Base-by-base conservation (phyloP, 2,797 vertebrate genomes). In the Heliangelus exortis region DNA sequence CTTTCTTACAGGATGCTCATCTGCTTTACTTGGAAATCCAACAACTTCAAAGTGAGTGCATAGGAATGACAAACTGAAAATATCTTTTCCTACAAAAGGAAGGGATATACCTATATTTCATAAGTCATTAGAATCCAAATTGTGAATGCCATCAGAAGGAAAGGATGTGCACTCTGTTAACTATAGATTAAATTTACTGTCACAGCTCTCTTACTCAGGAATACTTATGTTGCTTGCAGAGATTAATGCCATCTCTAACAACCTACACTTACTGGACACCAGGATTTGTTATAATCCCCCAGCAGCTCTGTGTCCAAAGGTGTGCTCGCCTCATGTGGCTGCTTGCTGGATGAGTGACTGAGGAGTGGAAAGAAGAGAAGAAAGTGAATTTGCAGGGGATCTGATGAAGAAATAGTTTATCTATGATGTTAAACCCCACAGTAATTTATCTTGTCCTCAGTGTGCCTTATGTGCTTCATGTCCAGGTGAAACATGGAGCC, bases 111-210 rank as follows among this genome's bases (percentile, higher is more conserved):
- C 45, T 84, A 1, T 55, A 17, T 68, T 86, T 69, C n/a, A 33
- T 48, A 78, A 92, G 5, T 15, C 25, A 13, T 76, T 88, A 55
- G 13, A 87, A 72, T 68, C 47, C 62, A 58, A 41, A 80, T 34
- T 61, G n/a, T 58, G 55, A 68, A 73, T 73, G 53, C 28, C 63
- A 86, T 36, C 55, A 82, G 51, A 81, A 91, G 71, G 28, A 88
- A 86, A 87, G 34, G 43, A 57, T 29, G 9, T 55, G 33, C 26
- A 59, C 10, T 67, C 83, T 69, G 59, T 43, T 91, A 68, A 78
- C 26, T 84, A 69, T 28, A 88, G 63, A 88, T 92, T 87, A 82
- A 88, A 47, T 76, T 84, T 91, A 75, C 48, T 73, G 55, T 48
- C 80, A 61, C 17, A 75, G 20, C 36, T 47, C 22, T 73, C 55